Evolutionary conservation across 2,888 invertebrate genomes (phyloP).

Genomic region (Latrodectus elegans): DNA sequence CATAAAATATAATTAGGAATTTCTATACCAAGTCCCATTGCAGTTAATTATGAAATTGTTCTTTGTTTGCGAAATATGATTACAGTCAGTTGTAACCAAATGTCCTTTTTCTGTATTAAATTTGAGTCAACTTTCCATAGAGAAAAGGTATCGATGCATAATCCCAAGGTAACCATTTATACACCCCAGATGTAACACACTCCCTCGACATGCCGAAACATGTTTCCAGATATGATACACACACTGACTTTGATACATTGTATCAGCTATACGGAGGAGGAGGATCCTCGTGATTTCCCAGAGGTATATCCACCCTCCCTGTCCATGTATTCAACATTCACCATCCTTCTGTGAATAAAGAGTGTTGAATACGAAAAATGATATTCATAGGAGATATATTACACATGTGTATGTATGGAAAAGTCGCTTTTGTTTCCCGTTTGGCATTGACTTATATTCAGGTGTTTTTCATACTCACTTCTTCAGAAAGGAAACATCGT

Average conservation of each 20-base stretch:
- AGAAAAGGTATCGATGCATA: not conserved
- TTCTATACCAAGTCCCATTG: no score
- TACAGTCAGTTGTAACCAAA: no score
- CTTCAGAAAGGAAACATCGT: slow-evolving; percentile 22
- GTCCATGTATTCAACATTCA: not conserved
- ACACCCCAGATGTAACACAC: no score
- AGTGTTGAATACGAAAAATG: slow-evolving; percentile 62
- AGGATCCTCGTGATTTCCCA: slow-evolving; percentile 63
- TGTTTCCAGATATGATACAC: slow-evolving; percentile 37
- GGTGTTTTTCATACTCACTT: slow-evolving; percentile 2
- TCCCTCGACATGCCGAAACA: slow-evolving; percentile 32
- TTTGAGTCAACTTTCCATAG: no score
- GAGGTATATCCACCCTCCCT: slow-evolving; percentile 21
- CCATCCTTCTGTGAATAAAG: slow-evolving; percentile 34
- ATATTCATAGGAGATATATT: slow-evolving; percentile 62
- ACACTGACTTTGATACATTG: slow-evolving; percentile 65
- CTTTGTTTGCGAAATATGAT: no score
- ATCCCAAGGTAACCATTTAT: no score
- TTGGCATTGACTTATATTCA: slow-evolving; percentile 42
- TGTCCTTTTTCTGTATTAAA: no score
- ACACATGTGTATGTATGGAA: slow-evolving; percentile 34
- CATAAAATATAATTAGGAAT: no score
- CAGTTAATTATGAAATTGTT: no score
- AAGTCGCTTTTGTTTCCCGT: not conserved
- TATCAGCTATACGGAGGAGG: slow-evolving; percentile 12